Base-by-base conservation (phyloP, 2,113 vertebrate species). In the Sterrhoptilus dennistouni region DNA sequence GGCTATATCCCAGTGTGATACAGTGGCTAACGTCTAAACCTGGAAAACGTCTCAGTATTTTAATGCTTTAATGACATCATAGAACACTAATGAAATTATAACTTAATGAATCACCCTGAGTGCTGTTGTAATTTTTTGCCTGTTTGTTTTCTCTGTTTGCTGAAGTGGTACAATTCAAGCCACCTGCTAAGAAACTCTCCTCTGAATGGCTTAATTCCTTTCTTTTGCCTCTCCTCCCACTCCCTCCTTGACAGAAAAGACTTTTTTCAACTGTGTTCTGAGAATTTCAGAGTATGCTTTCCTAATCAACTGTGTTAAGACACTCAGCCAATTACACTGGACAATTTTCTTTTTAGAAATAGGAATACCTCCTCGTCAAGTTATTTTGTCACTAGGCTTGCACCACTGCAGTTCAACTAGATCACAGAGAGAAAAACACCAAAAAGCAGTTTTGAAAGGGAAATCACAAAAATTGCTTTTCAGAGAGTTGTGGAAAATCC, bases 111-210 rank as follows among this genome's bases (percentile, higher is more conserved):
- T 88, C 60, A 91, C 24, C 69, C 85, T 79, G 38, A 83, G 22
- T 40, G 33, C 5, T 59, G 18, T 52, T 88, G 50, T 45, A 60
- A 61, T 33, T 81, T 94, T 90, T 79, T 71, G 12, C 53, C 53
- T 94, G 56, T 89, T 84, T 90, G 22, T 94, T 89, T 72, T 40
- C 35, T 84, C 10, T 8, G 10, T 60, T 86, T 91, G 82, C 45
- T 95, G 81, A 96, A 94, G 86, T 74, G 60, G 69, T 65, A 93
- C 28, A 95, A 95, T 95, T 70, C 11, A 31, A 96, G 49, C 45
- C 87, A 83, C 90, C 92, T 96, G 50, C 61, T 54, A 93, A 72
- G 90, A 87, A 95, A 64, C 29, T n/a, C 18, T 68, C 50, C 75
- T 91, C 71, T 80, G 76, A 87, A 92, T 59, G 47, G 25, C 69